These are phyloP conservation scores for Siniperca chuatsi DNA, from an alignment of 2,113 vertebrate species.

Conservation along the genomic window DNA sequence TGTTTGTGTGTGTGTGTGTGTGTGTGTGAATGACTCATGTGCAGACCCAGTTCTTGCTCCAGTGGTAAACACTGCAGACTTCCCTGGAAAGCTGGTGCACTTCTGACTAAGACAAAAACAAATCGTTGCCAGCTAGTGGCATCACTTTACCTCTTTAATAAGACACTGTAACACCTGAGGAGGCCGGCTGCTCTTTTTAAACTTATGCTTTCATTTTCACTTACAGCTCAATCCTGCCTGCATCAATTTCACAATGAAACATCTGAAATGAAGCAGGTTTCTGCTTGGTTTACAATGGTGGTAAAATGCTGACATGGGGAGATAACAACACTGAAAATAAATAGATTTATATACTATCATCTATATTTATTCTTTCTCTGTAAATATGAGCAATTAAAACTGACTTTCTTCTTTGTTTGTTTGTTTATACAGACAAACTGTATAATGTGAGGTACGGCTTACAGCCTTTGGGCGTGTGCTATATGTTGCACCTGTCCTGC, in stretches of 20 bases:
- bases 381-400: too few species aligned
- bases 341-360: background rate
- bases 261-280: background rate
- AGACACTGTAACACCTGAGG: slow-evolving; percentile 25
- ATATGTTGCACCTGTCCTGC: too few species aligned
- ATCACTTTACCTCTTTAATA: slow-evolving; percentile 40
- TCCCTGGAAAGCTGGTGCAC: slow-evolving; percentile 57
- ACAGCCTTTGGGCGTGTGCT: too few species aligned
- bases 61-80: slow-evolving; percentile 44
- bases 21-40: slow-evolving; percentile 50
- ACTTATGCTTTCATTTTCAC: slow-evolving; percentile 19
- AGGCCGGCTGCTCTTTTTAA: slow-evolving; percentile 18
- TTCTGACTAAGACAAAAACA: slow-evolving; percentile 50
- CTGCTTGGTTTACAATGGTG: background rate
- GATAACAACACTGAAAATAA: background rate
- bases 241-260: background rate
- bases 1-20: slow-evolving; percentile 34
- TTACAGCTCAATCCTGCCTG: background rate
- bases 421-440: too few species aligned
- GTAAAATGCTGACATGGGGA: background rate
- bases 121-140: slow-evolving; percentile 46
- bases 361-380: too few species aligned
- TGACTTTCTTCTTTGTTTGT: too few species aligned
- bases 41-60: slow-evolving; percentile 26
- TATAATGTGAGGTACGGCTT: too few species aligned